Conservation (phyloP, 2,888 invertebrate species). For the Buathra laborator region DNA sequence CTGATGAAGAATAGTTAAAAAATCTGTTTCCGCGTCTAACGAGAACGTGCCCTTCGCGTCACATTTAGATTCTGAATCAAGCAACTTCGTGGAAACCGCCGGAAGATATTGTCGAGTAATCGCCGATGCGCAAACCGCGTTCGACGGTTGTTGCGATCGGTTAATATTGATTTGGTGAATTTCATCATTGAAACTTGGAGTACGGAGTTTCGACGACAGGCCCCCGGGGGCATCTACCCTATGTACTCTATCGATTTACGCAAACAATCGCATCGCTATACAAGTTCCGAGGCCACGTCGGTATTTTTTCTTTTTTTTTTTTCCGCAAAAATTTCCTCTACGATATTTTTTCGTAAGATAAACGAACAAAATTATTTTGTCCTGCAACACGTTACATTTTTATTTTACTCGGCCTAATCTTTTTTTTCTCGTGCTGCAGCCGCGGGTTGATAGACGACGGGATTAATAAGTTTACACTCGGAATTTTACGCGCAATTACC, state of each 20-base stretch:
- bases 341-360: neutral
- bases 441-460: neutral
- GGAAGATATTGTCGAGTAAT: neutral
- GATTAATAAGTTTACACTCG: neutral
- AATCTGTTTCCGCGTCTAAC: neutral
- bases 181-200: neutral
- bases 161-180: neutral
- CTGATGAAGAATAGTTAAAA: neutral
- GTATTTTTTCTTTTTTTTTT: neutral
- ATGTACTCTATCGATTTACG: neutral
- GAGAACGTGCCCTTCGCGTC: neutral
- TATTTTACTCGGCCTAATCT: neutral
- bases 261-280: neutral
- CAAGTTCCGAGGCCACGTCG: neutral
- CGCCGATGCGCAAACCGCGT: neutral
- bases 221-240: neutral
- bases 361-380: neutral
- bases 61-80: neutral
- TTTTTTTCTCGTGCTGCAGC: neutral
- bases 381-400: neutral
- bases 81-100: neutral
- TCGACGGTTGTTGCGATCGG: neutral
- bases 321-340: neutral
- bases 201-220: neutral
- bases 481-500: neutral